These are phyloP conservation scores for Drosophila maculinotata DNA, from an alignment of 2,888 invertebrate species.

Conservation along the genomic window DNA sequence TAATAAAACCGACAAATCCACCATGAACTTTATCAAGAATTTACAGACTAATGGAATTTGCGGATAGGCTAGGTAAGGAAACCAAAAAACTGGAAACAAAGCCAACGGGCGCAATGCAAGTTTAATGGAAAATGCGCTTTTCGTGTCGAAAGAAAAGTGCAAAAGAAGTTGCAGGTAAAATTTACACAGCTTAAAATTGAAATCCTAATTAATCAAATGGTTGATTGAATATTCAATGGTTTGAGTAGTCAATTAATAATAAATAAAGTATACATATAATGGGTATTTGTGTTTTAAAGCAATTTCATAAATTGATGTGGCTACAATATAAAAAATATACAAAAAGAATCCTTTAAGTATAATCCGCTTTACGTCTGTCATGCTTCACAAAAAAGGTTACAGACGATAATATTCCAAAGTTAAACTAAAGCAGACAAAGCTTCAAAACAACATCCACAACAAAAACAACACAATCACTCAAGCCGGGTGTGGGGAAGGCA, in stretches of 20 bases:
- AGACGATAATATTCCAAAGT: conserved; percentile 52
- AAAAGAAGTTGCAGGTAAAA: not conserved
- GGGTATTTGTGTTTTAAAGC: conserved; percentile 14
- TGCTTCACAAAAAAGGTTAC: conserved; percentile 38
- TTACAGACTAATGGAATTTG: conserved; percentile 61
- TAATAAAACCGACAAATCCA: conserved; percentile 17
- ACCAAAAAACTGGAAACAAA: not conserved
- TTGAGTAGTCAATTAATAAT: too few relatives aligned
- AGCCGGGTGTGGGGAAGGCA: not conserved
- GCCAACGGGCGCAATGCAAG: not conserved
- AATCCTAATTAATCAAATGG: not conserved
- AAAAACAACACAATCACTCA: conserved; percentile 42
- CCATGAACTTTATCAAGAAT: conserved; percentile 42
- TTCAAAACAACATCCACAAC: conserved; percentile 43
- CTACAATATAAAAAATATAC: not conserved
- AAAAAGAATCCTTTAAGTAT: conserved; percentile 42
- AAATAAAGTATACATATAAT: too few relatives aligned
- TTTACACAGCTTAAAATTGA: not conserved
- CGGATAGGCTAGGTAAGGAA: conserved; percentile 17
- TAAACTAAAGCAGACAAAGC: conserved; percentile 49
- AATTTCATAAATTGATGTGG: conserved; percentile 35
- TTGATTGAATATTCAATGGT: too few relatives aligned
- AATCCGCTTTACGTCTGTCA: conserved; percentile 56
- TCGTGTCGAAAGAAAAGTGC: conserved; percentile 1
- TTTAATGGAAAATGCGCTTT: conserved; percentile 12